Evolutionary conservation across 2,888 invertebrate species (phyloP), one percentile per base, ranked within the genome.

Genomic region (Physocephala rufipes): DNA sequence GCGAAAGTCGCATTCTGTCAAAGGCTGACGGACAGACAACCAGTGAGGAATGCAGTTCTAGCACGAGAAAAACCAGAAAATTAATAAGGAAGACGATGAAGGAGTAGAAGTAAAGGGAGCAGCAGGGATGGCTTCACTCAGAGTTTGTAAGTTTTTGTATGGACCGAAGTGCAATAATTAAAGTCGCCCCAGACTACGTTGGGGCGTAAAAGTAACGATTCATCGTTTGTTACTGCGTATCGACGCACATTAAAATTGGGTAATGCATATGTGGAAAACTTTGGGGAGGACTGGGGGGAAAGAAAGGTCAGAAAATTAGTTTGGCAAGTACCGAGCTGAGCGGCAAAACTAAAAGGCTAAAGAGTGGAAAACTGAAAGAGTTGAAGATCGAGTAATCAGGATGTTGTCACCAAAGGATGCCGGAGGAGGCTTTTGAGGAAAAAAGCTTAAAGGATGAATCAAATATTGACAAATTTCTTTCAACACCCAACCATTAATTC

Each of bases 1-100:
- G 68, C 68, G 68, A 68, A 68, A 68, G 62, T 68, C 51, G 62
- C 61, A 68, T 68, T 68, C 62, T 68, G 68, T 68, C 67, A 49
- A 19, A 47, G 15, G 64, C 21, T 2, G 45, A 63, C 26, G 26
- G 26, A 15, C 30, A 3, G 45, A 58, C 2, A 49, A 24, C 30
- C 65, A 65, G 49, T 26, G 45, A 49, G 47, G 49, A 51, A 49
- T 19, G 30, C 15, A 49, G 63, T 2, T 12, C n/a, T 26, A 26
- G 61, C 4, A 24, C 1, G 24, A 2, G n/a, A 1, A 24, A 43
- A 53, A 53, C 55, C 15, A 24, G n/a, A 36, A n/a, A 30, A 21
- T 59, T 28, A n/a, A 7, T 21, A 43, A 43, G 16, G 62, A 43
- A 59, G 24, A 36, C 24, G 19, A 28, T 16, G 51, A 28, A 19